phyloP scores from a whole-genome alignment of 2,797 vertebrate species.

The Chiroxiphia lanceolata region DNA sequence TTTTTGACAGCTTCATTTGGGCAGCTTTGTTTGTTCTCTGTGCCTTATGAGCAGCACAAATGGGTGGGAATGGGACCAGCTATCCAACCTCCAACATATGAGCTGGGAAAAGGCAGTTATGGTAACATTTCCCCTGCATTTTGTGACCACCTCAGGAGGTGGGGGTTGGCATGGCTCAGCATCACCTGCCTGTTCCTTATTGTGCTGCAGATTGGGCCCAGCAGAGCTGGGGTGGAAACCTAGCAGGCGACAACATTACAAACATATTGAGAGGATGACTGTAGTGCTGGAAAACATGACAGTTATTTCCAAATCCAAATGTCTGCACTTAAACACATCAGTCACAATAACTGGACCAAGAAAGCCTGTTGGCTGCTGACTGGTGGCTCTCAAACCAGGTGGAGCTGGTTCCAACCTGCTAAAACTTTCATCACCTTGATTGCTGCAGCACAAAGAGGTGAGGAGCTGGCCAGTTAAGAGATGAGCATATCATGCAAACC shows the following conservation, averaged over 20 bases:
- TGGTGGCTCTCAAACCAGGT: not conserved
- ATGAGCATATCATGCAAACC: fast-evolving
- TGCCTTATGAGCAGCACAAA: not conserved
- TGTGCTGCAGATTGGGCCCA: not conserved
- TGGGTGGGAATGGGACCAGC: not conserved
- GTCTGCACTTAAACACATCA: not conserved
- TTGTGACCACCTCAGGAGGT: not conserved
- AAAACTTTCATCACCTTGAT: not conserved
- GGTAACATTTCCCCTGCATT: not conserved
- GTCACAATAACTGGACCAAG: not conserved
- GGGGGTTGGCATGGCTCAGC: not conserved
- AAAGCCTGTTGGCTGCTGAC: not conserved
- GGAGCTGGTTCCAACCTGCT: not conserved
- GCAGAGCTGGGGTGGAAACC: not conserved
- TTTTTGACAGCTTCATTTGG: conserved; percentile 46
- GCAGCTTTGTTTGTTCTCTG: conserved; percentile 15
- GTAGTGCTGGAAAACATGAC: not conserved
- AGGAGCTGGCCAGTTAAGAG: not conserved
- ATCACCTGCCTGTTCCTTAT: not conserved
- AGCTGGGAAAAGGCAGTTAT: not conserved
- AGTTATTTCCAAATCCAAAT: not conserved
- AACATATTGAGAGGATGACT: not conserved
- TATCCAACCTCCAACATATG: not conserved
- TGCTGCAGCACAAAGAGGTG: not conserved
- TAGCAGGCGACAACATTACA: not conserved